phyloP scores from a whole-genome alignment of 1,140 invertebrate genomes.

The Carcinoscorpius rotundicauda region DNA sequence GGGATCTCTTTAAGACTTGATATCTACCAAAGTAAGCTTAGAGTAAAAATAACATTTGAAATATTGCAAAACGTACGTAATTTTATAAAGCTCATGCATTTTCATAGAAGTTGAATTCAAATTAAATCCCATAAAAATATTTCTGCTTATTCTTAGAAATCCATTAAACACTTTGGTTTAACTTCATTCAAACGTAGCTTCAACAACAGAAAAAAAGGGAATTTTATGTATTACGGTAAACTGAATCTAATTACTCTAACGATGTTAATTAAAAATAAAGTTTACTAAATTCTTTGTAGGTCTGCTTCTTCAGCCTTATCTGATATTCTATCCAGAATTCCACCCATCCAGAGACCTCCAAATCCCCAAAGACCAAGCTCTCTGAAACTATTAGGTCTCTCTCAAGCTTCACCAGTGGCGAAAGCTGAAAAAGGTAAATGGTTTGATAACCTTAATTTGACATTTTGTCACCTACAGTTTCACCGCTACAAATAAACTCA shows the following conservation, averaged over 20 bases:
- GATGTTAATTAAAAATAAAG: background rate
- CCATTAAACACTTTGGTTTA: background rate
- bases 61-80: too few species aligned
- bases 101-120: too few species aligned
- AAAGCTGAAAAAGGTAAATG: slow-evolving; percentile 21
- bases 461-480: too few species aligned
- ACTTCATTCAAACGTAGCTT: background rate
- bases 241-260: background rate
- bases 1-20: too few species aligned
- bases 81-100: too few species aligned
- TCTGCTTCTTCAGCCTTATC: slow-evolving; percentile 24
- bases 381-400: slow-evolving; percentile 19
- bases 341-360: slow-evolving; percentile 24
- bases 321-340: slow-evolving; percentile 29
- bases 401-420: slow-evolving; percentile 6
- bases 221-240: background rate
- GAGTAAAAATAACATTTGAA: too few species aligned
- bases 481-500: too few species aligned
- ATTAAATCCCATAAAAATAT: background rate
- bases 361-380: slow-evolving; percentile 24
- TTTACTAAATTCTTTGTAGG: slow-evolving; percentile 1
- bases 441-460: too few species aligned
- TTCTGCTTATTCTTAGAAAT: background rate
- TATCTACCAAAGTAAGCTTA: too few species aligned
- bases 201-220: background rate